Evolutionary conservation across 2,888 invertebrate genomes (phyloP), one percentile per base, ranked within the genome.

Genomic region (Theretra japonica): DNA sequence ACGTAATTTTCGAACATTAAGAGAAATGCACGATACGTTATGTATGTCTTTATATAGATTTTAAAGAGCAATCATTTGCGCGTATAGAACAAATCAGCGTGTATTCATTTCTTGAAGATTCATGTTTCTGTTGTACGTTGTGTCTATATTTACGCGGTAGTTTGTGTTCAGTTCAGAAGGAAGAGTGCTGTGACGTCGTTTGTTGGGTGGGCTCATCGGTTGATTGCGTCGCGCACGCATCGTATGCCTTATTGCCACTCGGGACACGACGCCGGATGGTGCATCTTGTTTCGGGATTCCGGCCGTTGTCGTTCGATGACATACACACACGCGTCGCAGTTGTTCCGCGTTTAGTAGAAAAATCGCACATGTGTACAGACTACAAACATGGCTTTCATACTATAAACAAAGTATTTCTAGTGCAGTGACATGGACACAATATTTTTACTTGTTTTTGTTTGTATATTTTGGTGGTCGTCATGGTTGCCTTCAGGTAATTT

Each of bases 121-220:
- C 88, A 87, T 90, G 91, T 90, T 91, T 90, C 89, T 93, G 90
- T 88, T 90, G 84, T 86, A 87, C 86, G 88, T 83, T 86, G 87
- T 85, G 88, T 93, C 93, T 94, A 94, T 92, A 93, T 93, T 92
- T 93, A 93, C 90, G 84, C 91, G 86, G 85, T 86, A 84, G 89
- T 91, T 87, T 87, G 90, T 88, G 90, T 89, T 88, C 88, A 79
- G 87, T 83, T 88, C 86, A 86, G 88, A 89, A 89, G 89, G 91
- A 90, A 93, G 82, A 83, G 80, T 79, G 88, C 84, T 86, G 87
- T 90, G 92, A 91, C 90, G 91, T 88, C 82, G 84, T 77, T 73
- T 76, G 84, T 79, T 83, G 85, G 72, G 59, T 53, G 59, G 60
- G 69, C 72, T 69, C 69, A 69, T 72, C 60, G 69, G 68, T 50